These are phyloP conservation scores for Medauroidea extradentata DNA, from an alignment of 1,140 invertebrate genomes.

Conservation along the genomic window DNA sequence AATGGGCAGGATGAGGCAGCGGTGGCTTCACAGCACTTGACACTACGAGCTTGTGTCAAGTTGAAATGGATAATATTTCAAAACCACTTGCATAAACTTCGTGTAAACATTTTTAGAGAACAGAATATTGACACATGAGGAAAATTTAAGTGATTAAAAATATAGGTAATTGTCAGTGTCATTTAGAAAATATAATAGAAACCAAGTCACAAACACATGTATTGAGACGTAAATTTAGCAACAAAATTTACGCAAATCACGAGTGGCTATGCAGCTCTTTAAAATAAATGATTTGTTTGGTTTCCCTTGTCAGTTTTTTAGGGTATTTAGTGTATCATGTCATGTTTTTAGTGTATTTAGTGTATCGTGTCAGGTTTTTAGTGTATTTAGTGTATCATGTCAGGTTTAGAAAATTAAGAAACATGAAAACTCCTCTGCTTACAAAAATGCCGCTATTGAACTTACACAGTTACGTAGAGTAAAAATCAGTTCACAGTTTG, in stretches of 20 bases:
- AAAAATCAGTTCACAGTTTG: slow-evolving; percentile 3
- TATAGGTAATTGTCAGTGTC: slow-evolving; percentile 14
- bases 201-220: slow-evolving; percentile 16
- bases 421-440: slow-evolving; percentile 14
- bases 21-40: too few relatives aligned
- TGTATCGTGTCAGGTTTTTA: slow-evolving; percentile 24
- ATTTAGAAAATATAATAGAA: slow-evolving; percentile 12
- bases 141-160: slow-evolving; percentile 18
- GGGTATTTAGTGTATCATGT: too few relatives aligned
- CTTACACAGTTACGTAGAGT: slow-evolving; percentile 1
- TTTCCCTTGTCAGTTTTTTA: too few relatives aligned
- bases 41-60: too few relatives aligned
- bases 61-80: too few relatives aligned
- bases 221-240: slow-evolving; percentile 21
- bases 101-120: too few relatives aligned
- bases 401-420: slow-evolving; percentile 15
- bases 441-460: slow-evolving; percentile 6
- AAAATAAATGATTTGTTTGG: slow-evolving; percentile 24
- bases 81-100: too few relatives aligned
- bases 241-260: slow-evolving; percentile 12
- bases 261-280: slow-evolving; percentile 21
- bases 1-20: too few relatives aligned
- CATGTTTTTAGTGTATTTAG: too few relatives aligned
- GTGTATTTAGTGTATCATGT: slow-evolving; percentile 15
- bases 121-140: neutral